A percentile compares a stretch with the other conserved stretches of the same genome.
Evolutionary conservation across 2,797 vertebrate species (phyloP).

Genomic region (Moxostoma hubbsi): DNA sequence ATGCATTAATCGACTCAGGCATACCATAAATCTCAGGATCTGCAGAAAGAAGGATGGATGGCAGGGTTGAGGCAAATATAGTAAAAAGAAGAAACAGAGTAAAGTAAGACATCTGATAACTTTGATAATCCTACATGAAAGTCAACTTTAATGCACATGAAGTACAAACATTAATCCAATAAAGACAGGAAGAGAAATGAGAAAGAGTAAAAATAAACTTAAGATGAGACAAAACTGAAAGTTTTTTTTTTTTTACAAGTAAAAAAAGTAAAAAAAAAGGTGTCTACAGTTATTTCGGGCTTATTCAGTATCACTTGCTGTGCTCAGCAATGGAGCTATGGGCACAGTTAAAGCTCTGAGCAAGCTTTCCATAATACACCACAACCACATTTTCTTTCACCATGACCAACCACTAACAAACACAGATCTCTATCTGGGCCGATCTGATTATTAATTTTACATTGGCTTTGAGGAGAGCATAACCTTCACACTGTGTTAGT

Average conservation of each 20-base stretch:
- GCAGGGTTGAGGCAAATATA: constrained; percentile 5
- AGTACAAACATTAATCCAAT: not conserved
- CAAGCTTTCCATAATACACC: constrained; percentile 23
- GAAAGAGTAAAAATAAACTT: not conserved
- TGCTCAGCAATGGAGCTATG: not conserved
- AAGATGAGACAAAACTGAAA: not conserved
- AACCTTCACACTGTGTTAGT: constrained; percentile 55
- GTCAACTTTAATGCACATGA: not conserved
- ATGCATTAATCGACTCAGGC: constrained; percentile 70
- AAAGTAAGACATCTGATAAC: not conserved
- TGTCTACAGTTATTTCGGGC: constrained; percentile 51
- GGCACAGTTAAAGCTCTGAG: not conserved
- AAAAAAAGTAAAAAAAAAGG: constrained; percentile 2
- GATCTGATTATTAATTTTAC: constrained; percentile 54
- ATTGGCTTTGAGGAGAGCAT: constrained; percentile 48
- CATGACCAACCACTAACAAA: constrained; percentile 11
- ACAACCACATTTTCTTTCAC: not conserved
- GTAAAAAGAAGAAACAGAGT: constrained; percentile 18
- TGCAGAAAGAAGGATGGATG: constrained; percentile 68
- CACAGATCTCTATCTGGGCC: constrained; percentile 46
- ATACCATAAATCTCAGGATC: constrained; percentile 79
- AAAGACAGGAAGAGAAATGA: not conserved
- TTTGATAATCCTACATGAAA: constrained; percentile 4
- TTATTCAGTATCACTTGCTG: constrained; percentile 46
- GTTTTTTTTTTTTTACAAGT: too few relatives aligned